Evolutionary conservation across 2,888 invertebrate genomes (phyloP).

Genomic region (Cephonodes hylas): DNA sequence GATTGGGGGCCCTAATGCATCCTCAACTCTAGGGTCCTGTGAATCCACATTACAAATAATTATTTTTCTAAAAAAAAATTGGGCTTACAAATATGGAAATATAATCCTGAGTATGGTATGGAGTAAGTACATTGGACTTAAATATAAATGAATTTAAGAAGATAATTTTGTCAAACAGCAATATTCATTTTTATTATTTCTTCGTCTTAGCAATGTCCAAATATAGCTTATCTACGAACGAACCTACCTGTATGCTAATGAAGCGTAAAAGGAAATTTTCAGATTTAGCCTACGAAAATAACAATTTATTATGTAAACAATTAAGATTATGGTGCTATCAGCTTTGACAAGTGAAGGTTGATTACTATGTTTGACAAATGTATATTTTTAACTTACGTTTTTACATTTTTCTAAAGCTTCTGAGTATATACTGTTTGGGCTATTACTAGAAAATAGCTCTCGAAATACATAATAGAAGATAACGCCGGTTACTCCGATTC

Average conservation of each 20-base stretch:
- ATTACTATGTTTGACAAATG: background rate
- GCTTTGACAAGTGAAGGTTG: background rate
- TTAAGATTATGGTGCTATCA: background rate
- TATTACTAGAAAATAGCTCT: conserved; percentile 93
- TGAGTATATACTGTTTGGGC: conserved; percentile 92
- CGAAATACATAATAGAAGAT: conserved; percentile 92
- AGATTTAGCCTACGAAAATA: background rate
- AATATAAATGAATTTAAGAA: no score
- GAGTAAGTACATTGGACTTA: no score
- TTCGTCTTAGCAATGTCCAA: no score
- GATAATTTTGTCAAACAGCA: no score
- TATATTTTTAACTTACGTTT: conserved; percentile 68
- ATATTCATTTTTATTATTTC: no score
- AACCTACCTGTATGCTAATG: no score
- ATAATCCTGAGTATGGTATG: no score
- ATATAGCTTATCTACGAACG: no score
- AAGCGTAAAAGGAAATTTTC: background rate
- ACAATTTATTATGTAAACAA: background rate
- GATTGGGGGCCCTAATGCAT: conserved; percentile 93
- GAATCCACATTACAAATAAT: conserved; percentile 23
- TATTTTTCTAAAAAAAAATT: background rate
- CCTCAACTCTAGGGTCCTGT: conserved; percentile 86
- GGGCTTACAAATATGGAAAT: no score
- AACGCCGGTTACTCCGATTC: conserved; percentile 89
- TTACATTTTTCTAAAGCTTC: conserved; percentile 88